These are phyloP conservation scores for Fukomys damarensis DNA, from an alignment of 2,113 vertebrate species.

Conservation along the genomic window DNA sequence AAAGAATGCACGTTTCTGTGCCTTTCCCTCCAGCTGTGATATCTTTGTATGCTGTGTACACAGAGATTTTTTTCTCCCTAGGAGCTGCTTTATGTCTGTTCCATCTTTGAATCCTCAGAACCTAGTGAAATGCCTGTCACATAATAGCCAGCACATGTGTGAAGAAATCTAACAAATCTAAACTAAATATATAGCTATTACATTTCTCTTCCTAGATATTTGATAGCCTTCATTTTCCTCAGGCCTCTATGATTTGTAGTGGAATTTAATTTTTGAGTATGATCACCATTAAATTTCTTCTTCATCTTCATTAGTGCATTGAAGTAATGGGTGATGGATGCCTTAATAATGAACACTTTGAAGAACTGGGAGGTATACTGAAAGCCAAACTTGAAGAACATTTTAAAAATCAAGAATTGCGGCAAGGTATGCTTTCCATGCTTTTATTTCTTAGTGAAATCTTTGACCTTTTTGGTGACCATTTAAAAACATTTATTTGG, in stretches of 20 bases:
- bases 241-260: not conserved
- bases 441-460: constrained; percentile 44
- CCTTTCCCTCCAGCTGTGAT: not conserved
- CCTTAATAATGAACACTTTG: constrained; percentile 97
- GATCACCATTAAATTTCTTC: constrained; percentile 17
- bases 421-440: constrained; percentile 90
- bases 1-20: not conserved
- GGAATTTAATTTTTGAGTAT: not conserved
- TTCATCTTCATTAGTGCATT: constrained; percentile 88
- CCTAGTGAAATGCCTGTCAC: not conserved
- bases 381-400: constrained; percentile 98
- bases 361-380: constrained; percentile 96
- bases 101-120: not conserved
- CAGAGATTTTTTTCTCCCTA: not conserved
- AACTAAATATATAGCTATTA: not conserved
- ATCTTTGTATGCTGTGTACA: rapidly evolving
- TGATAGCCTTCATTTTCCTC: not conserved
- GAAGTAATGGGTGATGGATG: constrained; percentile 99
- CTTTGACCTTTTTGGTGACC: not conserved
- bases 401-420: constrained; percentile 98
- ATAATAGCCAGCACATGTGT: not conserved
- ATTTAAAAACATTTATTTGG: constrained; percentile 73
- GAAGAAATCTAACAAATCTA: not conserved
- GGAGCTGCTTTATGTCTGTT: not conserved
- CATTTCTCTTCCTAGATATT: not conserved